Evolutionary conservation across 2,113 vertebrate genomes (phyloP), one percentile per base, ranked within the genome.

Genomic region (Struthidea cinerea): DNA sequence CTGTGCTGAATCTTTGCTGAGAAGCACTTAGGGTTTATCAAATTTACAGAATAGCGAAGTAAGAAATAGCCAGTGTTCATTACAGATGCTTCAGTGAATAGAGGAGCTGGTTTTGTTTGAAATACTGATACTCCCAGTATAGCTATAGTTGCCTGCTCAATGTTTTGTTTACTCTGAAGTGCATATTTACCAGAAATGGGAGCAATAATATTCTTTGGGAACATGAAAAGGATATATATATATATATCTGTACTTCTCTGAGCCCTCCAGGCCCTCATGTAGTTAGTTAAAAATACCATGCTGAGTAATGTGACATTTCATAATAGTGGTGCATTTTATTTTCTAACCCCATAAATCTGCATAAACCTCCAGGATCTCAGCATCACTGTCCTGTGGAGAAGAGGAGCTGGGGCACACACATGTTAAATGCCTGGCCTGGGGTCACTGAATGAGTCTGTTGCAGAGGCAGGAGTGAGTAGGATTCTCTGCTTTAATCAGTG

Each of bases 111-210:
- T 91, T 97, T 94, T 94, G n/a, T 87, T 86, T 94, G 90, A 84
- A 75, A 50, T 85, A 59, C 71, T 84, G 86, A 77, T 93, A 84
- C 42, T 94, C 78, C 88, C 73, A 87, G 47, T 88, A 39, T 69
- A 84, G 61, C 87, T 61, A 53, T 74, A 70, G 63, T 55, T 93
- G 92, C 63, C 75, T 61, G 78, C 68, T 95, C 27, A n/a, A 46
- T 75, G 80, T 87, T 96, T 96, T 95, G 75, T 94, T 93, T 93
- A 80, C 76, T 88, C 78, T 91, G 92, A 70, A 68, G 46, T 94
- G 78, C 78, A 50, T 79, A 84, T 87, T 94, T 93, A 88, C n/a
- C 49, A 91, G 70, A 92, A 93, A 77, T 81, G 46, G 53, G 70
- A 87, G 60, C 68, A 70, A 55, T 84, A 89, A 56, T 44, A 30